phyloP scores from a whole-genome alignment of 2,888 invertebrate genomes.

The Drosophila heteroneura region DNA sequence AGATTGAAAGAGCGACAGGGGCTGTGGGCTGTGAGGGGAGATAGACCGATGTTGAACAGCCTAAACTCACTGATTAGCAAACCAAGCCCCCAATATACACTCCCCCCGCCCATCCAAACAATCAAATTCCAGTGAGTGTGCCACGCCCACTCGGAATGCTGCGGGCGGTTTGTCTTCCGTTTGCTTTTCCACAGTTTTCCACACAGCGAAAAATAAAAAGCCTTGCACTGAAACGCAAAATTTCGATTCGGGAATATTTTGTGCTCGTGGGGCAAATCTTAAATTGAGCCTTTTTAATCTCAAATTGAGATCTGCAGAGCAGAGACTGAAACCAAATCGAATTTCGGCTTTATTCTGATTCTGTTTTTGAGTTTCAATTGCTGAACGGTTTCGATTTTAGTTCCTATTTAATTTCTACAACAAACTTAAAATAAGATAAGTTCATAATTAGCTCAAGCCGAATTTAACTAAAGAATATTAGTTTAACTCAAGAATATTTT shows the following conservation, averaged over 20 bases:
- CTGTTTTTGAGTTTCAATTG: not conserved
- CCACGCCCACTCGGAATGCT: slow-evolving; percentile 14
- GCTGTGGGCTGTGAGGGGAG: not conserved
- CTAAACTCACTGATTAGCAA: slow-evolving; percentile 54
- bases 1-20: not conserved
- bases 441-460: not conserved
- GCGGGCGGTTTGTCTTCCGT: slow-evolving; percentile 6
- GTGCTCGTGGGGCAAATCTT: not conserved
- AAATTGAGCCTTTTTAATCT: not conserved
- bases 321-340: not conserved
- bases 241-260: not conserved
- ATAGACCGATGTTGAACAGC: not conserved
- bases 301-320: not conserved
- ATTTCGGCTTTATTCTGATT: not conserved
- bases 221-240: not conserved
- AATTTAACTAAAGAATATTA: not conserved
- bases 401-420: not conserved
- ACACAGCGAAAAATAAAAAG: slow-evolving; percentile 4
- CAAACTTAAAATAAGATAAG: not conserved
- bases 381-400: not conserved
- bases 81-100: not conserved
- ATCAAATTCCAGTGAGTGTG: slow-evolving; percentile 27
- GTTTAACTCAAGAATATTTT: not conserved
- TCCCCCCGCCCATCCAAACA: not conserved
- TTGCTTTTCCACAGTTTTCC: slow-evolving; percentile 25